Percentiles rank a stretch among this genome's conserved stretches.
phyloP scores from a whole-genome alignment of 2,888 invertebrate genomes.

The Caenorhabditis sp. region DNA sequence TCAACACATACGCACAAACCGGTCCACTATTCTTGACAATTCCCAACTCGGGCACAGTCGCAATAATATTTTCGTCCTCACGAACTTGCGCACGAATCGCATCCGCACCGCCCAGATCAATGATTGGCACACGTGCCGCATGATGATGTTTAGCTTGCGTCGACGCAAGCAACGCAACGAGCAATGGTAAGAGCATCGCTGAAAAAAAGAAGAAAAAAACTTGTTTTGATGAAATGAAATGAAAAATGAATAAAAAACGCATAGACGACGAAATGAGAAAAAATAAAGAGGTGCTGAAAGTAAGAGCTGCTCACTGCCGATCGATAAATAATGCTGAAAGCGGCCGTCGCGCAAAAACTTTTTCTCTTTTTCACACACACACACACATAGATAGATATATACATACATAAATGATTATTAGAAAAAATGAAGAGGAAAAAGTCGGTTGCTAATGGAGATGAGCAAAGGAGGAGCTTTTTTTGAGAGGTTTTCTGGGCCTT shows the following conservation, averaged over 20 bases:
- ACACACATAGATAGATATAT: neutral
- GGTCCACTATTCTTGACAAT: conserved; percentile 58
- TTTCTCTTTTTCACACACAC: conserved; percentile 12
- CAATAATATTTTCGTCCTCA: conserved; percentile 66
- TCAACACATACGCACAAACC: conserved; percentile 64
- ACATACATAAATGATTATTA: neutral
- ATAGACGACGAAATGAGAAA: conserved; percentile 1
- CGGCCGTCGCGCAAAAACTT: conserved; percentile 19
- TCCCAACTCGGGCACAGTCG: conserved; percentile 62
- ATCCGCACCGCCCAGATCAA: conserved; percentile 68
- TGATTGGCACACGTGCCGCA: conserved; percentile 56
- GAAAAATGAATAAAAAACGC: conserved; percentile 9
- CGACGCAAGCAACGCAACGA: conserved; percentile 17
- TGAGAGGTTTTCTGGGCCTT: no score
- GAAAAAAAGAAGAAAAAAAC: conserved; percentile 2
- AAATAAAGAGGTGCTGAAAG: conserved; percentile 2
- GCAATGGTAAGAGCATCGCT: neutral
- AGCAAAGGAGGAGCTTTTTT: neutral
- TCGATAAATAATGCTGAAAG: neutral
- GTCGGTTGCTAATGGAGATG: conserved; percentile 12
- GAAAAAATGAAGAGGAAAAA: conserved; percentile 12
- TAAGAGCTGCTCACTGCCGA: neutral
- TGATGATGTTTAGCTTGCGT: conserved; percentile 28
- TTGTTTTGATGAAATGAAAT: conserved; percentile 9
- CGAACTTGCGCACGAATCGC: conserved; percentile 59